These are phyloP conservation scores for Diarsia rubi DNA, from an alignment of 2,888 invertebrate species.

Conservation along the genomic window DNA sequence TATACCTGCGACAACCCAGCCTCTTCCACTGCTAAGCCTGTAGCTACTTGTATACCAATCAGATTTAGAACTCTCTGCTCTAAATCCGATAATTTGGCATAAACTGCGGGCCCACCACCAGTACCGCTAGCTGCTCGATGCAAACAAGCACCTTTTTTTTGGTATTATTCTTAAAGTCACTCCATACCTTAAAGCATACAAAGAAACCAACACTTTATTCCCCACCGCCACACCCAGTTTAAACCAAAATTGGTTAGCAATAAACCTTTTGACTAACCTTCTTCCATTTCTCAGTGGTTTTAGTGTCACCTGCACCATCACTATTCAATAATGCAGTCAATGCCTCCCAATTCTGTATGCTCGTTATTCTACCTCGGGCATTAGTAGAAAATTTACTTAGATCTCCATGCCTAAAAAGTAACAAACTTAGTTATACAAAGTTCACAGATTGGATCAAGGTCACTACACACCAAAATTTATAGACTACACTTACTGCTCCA, in stretches of 20 bases:
- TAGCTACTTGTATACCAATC: slow-evolving; percentile 43
- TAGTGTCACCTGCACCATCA: slow-evolving; percentile 50
- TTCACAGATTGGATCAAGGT: neutral
- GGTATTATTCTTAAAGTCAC: slow-evolving; percentile 60
- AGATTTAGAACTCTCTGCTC: slow-evolving; percentile 59
- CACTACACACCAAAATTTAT: neutral
- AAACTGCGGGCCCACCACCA: slow-evolving; percentile 51
- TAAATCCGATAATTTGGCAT: slow-evolving; percentile 39
- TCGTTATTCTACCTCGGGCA: neutral
- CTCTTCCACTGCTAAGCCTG: slow-evolving; percentile 31
- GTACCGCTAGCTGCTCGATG: slow-evolving; percentile 48
- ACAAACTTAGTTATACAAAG: neutral
- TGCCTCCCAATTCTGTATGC: slow-evolving; percentile 41
- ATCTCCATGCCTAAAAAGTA: slow-evolving; percentile 16
- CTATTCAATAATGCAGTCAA: slow-evolving; percentile 48
- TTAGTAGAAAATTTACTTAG: neutral
- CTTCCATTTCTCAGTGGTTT: slow-evolving; percentile 57
- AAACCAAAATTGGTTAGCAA: slow-evolving; percentile 1
- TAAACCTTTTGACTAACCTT: slow-evolving; percentile 38
- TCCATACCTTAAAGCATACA: slow-evolving; percentile 57
- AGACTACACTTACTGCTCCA: slow-evolving; percentile 5
- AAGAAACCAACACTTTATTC: slow-evolving; percentile 1
- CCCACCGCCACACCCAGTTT: neutral
- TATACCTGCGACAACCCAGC: slow-evolving; percentile 8
- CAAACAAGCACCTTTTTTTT: slow-evolving; percentile 57